A percentile compares a stretch with the other conserved stretches of the same genome.
These are phyloP conservation scores for Pygmarrhopalites habei DNA, from an alignment of 1,140 invertebrate species.

Conservation along the genomic window DNA sequence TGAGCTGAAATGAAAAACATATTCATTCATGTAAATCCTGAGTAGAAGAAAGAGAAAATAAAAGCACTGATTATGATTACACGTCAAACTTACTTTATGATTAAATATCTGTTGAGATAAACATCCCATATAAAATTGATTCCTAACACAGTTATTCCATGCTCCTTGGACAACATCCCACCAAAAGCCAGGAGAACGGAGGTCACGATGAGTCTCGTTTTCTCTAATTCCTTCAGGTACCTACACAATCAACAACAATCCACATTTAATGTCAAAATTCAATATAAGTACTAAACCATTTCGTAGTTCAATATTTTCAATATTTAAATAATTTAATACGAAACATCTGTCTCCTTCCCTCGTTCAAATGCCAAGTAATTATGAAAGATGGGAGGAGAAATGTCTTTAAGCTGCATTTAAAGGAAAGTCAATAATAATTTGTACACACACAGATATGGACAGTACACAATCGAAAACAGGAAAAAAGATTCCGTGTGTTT, in stretches of 20 bases:
- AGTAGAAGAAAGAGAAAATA: too few relatives aligned
- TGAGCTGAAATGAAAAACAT: slow-evolving; percentile 26
- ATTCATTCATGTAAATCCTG: neutral
- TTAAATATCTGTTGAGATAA: slow-evolving; percentile 29
- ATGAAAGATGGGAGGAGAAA: too few relatives aligned
- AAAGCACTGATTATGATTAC: neutral
- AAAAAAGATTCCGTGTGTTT: too few relatives aligned
- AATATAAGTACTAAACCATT: neutral
- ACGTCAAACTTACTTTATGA: slow-evolving; percentile 9
- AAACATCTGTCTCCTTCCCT: neutral
- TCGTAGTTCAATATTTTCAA: neutral
- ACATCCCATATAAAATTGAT: slow-evolving; percentile 42
- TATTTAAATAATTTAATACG: neutral
- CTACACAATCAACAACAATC: slow-evolving; percentile 15
- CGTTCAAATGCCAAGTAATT: too few relatives aligned
- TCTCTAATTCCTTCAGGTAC: slow-evolving; percentile 26
- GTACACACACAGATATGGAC: too few relatives aligned
- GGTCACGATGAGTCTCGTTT: slow-evolving; percentile 18
- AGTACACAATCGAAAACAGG: too few relatives aligned
- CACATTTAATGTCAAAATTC: neutral
- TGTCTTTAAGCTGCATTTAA: too few relatives aligned
- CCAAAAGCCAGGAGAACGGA: slow-evolving; percentile 32
- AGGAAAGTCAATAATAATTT: too few relatives aligned
- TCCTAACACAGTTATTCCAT: slow-evolving; percentile 53
- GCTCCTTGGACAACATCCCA: slow-evolving; percentile 55